These are phyloP conservation scores for Thalassarche chlororhynchos DNA, from an alignment of 2,113 vertebrate genomes.

Conservation along the genomic window DNA sequence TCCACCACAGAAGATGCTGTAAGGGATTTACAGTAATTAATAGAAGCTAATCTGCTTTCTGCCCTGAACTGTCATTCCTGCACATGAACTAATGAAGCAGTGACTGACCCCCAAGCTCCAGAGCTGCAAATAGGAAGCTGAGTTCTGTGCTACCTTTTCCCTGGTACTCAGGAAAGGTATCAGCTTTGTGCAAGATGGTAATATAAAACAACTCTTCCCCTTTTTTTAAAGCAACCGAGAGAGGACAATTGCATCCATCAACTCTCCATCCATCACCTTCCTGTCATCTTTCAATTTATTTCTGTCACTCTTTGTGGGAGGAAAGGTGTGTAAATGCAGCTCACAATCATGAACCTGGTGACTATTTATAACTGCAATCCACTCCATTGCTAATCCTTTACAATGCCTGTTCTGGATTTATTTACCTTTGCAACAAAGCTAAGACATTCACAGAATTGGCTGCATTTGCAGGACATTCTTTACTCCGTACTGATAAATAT, in stretches of 20 bases:
- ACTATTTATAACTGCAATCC: neutral
- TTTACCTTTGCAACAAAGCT: neutral
- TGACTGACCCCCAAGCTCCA: neutral
- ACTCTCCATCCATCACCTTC: neutral
- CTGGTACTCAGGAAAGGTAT: neutral
- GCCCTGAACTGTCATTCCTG: neutral
- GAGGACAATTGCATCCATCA: neutral
- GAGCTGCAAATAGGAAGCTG: neutral
- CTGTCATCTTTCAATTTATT: neutral
- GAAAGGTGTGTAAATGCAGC: neutral
- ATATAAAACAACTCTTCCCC: neutral
- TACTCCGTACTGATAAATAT: neutral
- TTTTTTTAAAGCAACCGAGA: neutral
- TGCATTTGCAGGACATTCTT: neutral
- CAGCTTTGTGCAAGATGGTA: neutral
- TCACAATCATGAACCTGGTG: neutral
- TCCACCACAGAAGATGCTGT: slow-evolving; percentile 1
- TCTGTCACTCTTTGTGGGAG: neutral
- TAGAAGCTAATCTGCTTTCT: slow-evolving; percentile 22
- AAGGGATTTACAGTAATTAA: slow-evolving; percentile 48
- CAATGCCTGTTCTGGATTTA: neutral
- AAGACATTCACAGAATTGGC: neutral
- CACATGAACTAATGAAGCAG: neutral
- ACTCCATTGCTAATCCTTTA: neutral
- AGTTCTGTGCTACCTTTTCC: neutral